Base-by-base conservation (phyloP, 2,888 invertebrate genomes). In the Drosophila colorata region DNA sequence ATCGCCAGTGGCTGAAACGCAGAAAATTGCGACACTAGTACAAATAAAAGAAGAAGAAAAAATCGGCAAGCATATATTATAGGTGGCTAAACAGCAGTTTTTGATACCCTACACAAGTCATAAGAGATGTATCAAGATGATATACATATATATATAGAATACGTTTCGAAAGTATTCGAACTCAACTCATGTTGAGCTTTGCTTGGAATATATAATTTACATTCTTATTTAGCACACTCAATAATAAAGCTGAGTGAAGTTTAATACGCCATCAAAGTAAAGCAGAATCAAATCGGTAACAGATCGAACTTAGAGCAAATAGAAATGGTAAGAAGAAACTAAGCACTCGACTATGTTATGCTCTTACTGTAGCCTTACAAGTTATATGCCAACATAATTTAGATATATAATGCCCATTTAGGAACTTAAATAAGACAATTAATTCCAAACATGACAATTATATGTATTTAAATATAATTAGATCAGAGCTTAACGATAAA, bases 21-120 rank as follows among this genome's bases (percentile, higher is more conserved):
- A 66, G 67, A 75, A 81, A 81, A 84, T 78, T 79, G 80, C 69
- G 63, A 80, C 85, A 72, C 69, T 70, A 78, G 53, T 74, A 63
- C 64, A 84, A 84, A 70, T 69, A 67, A 16, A 69, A 48, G 56
- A 66, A 63, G 55, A 57, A 63, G 60, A 69, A 58, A 58, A 51
- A 57, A 56, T 33, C 43, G 41, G 13, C 48, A 43, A 18, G 18
- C 23, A 66, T 53, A 59, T 65, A 58, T 60, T 25, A 48, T 25
- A 38, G 8, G 7, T 9, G 35, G 37, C 25, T 8, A 70, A 11
- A 47, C 31, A 35, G 57, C 33, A 37, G 2, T 9, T 16, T 0
- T 23, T 16, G 13, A 48, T 72, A n/a, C 68, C 14, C 74, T 67
- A 37, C 31, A 5, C 8, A 28, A 38, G 6, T 28, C 8, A 23